A percentile compares a stretch with the other conserved stretches of the same genome.
These are phyloP conservation scores for Dastarcus helophoroides DNA, from an alignment of 2,888 invertebrate species.

Conservation along the genomic window DNA sequence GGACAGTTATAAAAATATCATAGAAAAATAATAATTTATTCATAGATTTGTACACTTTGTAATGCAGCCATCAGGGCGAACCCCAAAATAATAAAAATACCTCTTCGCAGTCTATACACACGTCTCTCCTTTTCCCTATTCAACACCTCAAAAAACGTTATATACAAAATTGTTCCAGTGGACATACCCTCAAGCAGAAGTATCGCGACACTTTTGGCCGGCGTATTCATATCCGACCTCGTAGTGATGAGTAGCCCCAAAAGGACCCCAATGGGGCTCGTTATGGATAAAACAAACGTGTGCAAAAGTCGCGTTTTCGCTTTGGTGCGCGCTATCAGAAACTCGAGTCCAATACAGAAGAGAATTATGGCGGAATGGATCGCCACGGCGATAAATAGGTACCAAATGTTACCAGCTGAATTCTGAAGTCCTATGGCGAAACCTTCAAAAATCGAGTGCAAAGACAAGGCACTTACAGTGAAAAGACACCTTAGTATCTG, in stretches of 20 bases:
- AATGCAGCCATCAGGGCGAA: constrained; percentile 33
- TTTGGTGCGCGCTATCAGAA: constrained; percentile 37
- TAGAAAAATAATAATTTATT: constrained; percentile 2
- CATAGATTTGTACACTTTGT: constrained; percentile 21
- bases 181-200: constrained; percentile 39
- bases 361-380: constrained; percentile 43
- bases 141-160: constrained; percentile 42
- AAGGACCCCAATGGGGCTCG: constrained; percentile 41
- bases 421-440: constrained; percentile 42
- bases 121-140: constrained; percentile 36
- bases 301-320: constrained; percentile 33
- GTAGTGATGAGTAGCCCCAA: constrained; percentile 38
- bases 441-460: constrained; percentile 45
- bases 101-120: constrained; percentile 29
- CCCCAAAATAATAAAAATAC: constrained; percentile 32
- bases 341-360: constrained; percentile 43
- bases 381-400: constrained; percentile 40
- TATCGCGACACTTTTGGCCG: constrained; percentile 33
- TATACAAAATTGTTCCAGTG: constrained; percentile 41
- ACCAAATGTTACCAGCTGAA: constrained; percentile 39
- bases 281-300: constrained; percentile 37
- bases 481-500: constrained; percentile 35
- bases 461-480: constrained; percentile 40
- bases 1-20: too few relatives aligned
- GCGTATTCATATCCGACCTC: constrained; percentile 28